phyloP scores from a whole-genome alignment of 2,888 invertebrate species.

The Mechanitis messenoides region DNA sequence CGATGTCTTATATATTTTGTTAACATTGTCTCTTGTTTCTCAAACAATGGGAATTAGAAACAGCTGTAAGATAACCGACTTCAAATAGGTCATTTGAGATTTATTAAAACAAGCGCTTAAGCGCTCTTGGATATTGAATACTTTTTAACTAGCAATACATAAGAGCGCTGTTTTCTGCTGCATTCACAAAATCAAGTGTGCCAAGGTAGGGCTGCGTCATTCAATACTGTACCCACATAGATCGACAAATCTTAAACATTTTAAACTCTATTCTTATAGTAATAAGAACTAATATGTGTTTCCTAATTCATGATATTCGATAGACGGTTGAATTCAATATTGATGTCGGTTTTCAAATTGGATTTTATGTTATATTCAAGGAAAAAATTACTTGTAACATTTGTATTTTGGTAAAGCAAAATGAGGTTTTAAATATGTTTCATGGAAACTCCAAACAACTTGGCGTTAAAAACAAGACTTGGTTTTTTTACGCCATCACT shows the following conservation, averaged over 20 bases:
- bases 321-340: slow-evolving; percentile 12
- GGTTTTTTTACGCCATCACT: too few species aligned
- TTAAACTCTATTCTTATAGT: slow-evolving; percentile 15
- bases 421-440: neutral
- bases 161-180: slow-evolving; percentile 22
- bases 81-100: neutral
- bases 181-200: slow-evolving; percentile 32
- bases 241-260: slow-evolving; percentile 6
- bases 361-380: slow-evolving; percentile 1
- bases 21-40: neutral
- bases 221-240: slow-evolving; percentile 24
- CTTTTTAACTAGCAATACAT: slow-evolving; percentile 12
- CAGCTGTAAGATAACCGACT: slow-evolving; percentile 6
- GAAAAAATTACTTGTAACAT: neutral
- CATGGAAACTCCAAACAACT: neutral
- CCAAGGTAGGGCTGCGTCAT: slow-evolving; percentile 35
- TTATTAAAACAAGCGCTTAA: neutral
- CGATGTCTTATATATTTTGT: neutral
- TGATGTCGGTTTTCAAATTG: slow-evolving; percentile 3
- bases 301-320: slow-evolving; percentile 9
- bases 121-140: slow-evolving; percentile 7
- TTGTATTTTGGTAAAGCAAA: too few species aligned
- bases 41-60: neutral
- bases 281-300: slow-evolving; percentile 13
- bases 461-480: neutral